Conservation (phyloP, 2,797 vertebrate genomes). For the Melanotaenia boesemani region DNA sequence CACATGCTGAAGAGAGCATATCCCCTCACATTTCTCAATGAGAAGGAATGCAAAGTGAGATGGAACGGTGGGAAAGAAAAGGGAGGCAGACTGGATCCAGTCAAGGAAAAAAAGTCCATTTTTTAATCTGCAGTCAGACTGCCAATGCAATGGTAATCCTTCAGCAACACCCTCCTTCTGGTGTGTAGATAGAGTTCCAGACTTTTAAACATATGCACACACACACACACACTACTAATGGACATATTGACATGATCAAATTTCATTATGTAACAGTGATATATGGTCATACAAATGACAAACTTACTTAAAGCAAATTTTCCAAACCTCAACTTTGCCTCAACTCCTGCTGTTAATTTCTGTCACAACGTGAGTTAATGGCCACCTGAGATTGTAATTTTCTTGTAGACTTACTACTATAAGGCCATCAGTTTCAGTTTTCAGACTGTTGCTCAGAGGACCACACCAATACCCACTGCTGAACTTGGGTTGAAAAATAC, state of each 20-base stretch:
- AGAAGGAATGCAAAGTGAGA: constrained; percentile 35
- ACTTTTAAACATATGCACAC: constrained; percentile 40
- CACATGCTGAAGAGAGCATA: constrained; percentile 66
- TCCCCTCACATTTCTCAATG: constrained; percentile 61
- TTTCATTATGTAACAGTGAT: neutral
- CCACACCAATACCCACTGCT: neutral
- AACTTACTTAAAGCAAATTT: neutral
- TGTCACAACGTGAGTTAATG: neutral
- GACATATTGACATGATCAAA: constrained; percentile 25
- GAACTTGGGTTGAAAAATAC: neutral
- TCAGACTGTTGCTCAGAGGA: neutral
- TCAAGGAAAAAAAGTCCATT: constrained; percentile 57
- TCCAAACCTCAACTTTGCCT: neutral
- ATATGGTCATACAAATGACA: constrained; percentile 5
- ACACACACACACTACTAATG: constrained; percentile 9
- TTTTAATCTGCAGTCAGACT: constrained; percentile 74
- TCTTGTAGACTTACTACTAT: neutral
- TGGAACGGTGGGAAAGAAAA: constrained; percentile 19
- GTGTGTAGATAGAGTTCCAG: constrained; percentile 70
- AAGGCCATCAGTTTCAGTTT: neutral
- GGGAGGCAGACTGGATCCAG: constrained; percentile 58
- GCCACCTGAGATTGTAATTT: neutral
- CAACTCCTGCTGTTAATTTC: neutral
- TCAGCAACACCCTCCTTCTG: constrained; percentile 68
- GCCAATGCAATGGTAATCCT: constrained; percentile 75